phyloP scores from a whole-genome alignment of 2,888 invertebrate genomes.

The Ectemnius lituratus region DNA sequence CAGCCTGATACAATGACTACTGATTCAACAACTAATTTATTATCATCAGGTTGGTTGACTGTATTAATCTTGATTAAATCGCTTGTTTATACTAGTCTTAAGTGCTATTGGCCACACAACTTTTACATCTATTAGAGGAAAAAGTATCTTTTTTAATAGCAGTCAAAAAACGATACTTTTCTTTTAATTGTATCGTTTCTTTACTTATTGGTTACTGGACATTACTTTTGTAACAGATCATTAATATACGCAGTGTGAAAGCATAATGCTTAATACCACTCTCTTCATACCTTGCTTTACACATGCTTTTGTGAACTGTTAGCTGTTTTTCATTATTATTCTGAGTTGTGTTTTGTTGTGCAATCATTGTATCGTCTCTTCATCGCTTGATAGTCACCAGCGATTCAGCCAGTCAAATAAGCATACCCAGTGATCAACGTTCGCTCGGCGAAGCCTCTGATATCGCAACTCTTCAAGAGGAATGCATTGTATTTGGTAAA shows the following conservation, averaged over 20 bases:
- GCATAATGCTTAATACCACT: constrained; percentile 51
- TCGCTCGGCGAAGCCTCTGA: constrained; percentile 76
- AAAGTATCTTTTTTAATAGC: constrained; percentile 21
- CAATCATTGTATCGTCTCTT: constrained; percentile 72
- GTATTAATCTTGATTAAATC: not conserved
- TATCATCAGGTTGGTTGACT: constrained; percentile 83
- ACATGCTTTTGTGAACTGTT: constrained; percentile 67
- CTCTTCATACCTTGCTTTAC: constrained; percentile 63
- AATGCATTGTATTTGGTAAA: constrained; percentile 76
- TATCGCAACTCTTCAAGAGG: constrained; percentile 76
- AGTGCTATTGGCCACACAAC: constrained; percentile 39
- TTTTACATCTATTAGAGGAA: constrained; percentile 11
- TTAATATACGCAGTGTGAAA: constrained; percentile 37
- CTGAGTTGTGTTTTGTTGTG: constrained; percentile 72
- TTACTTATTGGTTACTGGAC: constrained; percentile 29
- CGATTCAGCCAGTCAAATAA: constrained; percentile 77
- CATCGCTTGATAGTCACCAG: constrained; percentile 77
- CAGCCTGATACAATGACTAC: constrained; percentile 79
- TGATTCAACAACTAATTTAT: constrained; percentile 81
- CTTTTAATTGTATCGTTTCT: constrained; percentile 40
- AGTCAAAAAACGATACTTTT: constrained; percentile 14
- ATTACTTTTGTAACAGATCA: constrained; percentile 36
- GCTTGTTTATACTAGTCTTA: constrained; percentile 39
- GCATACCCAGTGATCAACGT: constrained; percentile 77
- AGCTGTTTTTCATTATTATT: constrained; percentile 57